These are phyloP conservation scores for Emys orbicularis DNA, from an alignment of 2,797 vertebrate genomes.

Conservation along the genomic window DNA sequence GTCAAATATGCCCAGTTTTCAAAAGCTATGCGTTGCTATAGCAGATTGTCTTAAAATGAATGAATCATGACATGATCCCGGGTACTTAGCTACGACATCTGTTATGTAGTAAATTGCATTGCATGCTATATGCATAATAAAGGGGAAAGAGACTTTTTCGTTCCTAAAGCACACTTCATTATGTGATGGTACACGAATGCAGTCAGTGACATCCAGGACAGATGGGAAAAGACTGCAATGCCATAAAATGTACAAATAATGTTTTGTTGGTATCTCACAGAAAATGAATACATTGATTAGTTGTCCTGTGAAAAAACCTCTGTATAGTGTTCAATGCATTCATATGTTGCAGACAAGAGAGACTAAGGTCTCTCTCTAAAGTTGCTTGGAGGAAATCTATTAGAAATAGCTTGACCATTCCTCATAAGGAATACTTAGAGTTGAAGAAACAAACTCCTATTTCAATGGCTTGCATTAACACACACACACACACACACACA, in stretches of 20 bases:
- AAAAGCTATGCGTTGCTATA: conserved; percentile 64
- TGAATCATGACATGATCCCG: conserved; percentile 79
- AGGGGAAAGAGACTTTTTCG: conserved; percentile 65
- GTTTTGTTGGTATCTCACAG: conserved; percentile 41
- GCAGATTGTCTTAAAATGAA: conserved; percentile 81
- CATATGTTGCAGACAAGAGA: background rate
- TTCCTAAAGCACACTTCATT: conserved; percentile 69
- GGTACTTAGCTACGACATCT: conserved; percentile 80
- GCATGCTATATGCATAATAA: conserved; percentile 76
- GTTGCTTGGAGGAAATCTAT: background rate
- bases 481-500: too few relatives aligned
- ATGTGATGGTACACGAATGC: conserved; percentile 57
- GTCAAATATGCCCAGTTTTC: conserved; percentile 45
- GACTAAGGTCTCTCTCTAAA: conserved; percentile 18
- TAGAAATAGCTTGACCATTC: conserved; percentile 26
- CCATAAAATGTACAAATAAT: conserved; percentile 58
- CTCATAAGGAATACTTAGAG: background rate
- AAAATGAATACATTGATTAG: conserved; percentile 55
- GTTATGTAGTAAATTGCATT: conserved; percentile 78
- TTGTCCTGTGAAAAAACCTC: background rate
- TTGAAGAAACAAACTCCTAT: background rate
- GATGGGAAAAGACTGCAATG: conserved; percentile 67
- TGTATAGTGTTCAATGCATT: background rate
- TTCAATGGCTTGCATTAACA: conserved; percentile 37
- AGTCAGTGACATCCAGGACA: conserved; percentile 57